These are phyloP conservation scores for Oxyruncus cristatus DNA, from an alignment of 2,113 vertebrate species.

Conservation along the genomic window DNA sequence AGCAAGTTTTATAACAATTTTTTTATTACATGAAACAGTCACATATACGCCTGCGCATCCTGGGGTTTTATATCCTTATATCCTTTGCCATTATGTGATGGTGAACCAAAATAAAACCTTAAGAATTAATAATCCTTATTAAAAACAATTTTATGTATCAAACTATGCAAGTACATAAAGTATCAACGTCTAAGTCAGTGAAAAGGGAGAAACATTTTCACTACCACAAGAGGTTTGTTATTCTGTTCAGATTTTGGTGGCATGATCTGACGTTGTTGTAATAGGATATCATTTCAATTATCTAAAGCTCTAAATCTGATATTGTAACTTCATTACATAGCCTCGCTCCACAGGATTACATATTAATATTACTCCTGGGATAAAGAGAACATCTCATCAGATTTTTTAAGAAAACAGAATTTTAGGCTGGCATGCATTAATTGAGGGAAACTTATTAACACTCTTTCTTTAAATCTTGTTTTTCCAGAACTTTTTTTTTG, in stretches of 20 bases:
- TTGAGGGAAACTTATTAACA: not conserved
- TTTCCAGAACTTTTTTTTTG: not conserved
- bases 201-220: not conserved
- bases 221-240: not conserved
- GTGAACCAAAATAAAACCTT: not conserved
- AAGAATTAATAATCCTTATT: not conserved
- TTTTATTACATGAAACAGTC: not conserved
- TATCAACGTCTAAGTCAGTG: not conserved
- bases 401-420: not conserved
- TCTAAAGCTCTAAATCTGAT: not conserved
- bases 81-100: not conserved
- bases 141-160: not conserved
- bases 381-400: not conserved
- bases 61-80: not conserved
- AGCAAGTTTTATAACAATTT: not conserved
- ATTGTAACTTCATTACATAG: not conserved
- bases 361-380: not conserved
- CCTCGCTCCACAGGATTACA: not conserved
- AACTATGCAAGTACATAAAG: not conserved
- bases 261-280: not conserved
- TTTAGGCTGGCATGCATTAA: not conserved
- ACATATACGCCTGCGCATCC: not conserved
- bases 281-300: not conserved
- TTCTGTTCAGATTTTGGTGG: not conserved
- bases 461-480: not conserved